Conservation (phyloP, 2,888 invertebrate species). For the Cistogaster globosa region DNA sequence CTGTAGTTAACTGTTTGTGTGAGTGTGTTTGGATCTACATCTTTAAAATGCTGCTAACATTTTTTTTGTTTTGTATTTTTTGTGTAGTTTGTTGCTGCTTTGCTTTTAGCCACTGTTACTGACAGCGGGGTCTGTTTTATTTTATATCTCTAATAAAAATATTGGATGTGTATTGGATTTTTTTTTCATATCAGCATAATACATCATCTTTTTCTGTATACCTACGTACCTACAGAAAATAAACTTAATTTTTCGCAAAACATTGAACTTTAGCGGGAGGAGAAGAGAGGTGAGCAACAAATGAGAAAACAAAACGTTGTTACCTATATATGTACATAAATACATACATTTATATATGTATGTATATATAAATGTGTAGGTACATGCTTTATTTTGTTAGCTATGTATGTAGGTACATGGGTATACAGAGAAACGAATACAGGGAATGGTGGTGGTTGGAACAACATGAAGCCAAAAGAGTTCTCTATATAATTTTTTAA, state of each 20-base stretch:
- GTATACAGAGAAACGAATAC: too few relatives aligned
- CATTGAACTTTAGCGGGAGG: conserved; percentile 37
- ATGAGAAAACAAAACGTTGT: background rate
- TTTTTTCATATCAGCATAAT: conserved; percentile 10
- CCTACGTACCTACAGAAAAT: too few relatives aligned
- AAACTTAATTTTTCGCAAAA: conserved; percentile 13
- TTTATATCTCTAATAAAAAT: conserved; percentile 10
- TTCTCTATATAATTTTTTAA: conserved; percentile 48
- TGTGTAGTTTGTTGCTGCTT: background rate
- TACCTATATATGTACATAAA: background rate
- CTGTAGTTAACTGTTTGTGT: background rate
- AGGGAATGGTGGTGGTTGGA: background rate
- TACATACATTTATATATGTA: too few relatives aligned
- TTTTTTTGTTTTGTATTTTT: background rate
- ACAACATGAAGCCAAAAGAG: conserved; percentile 13
- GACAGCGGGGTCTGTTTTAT: conserved; percentile 22
- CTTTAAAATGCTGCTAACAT: conserved; percentile 10
- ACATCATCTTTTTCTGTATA: conserved; percentile 38
- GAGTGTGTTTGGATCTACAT: background rate
- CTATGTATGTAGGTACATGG: too few relatives aligned
- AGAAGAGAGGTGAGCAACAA: background rate
- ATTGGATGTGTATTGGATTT: conserved; percentile 4
- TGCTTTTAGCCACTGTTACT: conserved; percentile 2
- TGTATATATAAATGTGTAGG: too few relatives aligned
- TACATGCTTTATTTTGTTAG: too few relatives aligned